Conservation (phyloP, 2,797 vertebrate species). For the Triplophysa bombifrons region DNA sequence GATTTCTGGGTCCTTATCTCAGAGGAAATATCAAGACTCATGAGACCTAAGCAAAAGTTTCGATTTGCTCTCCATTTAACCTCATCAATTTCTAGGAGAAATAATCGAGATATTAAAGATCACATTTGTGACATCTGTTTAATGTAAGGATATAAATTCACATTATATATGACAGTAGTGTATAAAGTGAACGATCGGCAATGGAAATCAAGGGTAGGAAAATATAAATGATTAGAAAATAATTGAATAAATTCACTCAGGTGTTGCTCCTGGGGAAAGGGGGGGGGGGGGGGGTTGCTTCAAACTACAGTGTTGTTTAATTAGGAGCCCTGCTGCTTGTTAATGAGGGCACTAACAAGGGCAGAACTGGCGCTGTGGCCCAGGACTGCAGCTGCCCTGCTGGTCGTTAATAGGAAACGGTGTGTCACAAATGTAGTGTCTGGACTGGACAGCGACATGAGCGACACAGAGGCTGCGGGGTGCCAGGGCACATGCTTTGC, state of each 20-base stretch:
- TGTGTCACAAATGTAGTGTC: conserved; percentile 27
- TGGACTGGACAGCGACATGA: conserved; percentile 25
- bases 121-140: too few relatives aligned
- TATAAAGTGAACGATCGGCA: background rate
- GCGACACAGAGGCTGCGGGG: conserved; percentile 2
- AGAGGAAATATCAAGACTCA: too few relatives aligned
- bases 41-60: too few relatives aligned
- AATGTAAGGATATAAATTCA: background rate
- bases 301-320: conserved; percentile 53
- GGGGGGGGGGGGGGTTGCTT: conserved; percentile 16
- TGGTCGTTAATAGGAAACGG: conserved; percentile 55
- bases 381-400: conserved; percentile 43
- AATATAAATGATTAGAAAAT: background rate
- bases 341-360: conserved; percentile 63
- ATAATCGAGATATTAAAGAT: too few relatives aligned
- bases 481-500: conserved; percentile 24
- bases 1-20: too few relatives aligned
- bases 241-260: conserved; percentile 29
- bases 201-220: background rate
- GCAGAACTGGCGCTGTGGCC: background rate
- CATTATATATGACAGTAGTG: background rate
- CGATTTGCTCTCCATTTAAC: too few relatives aligned
- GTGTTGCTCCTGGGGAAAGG: conserved; percentile 50
- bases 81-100: too few relatives aligned
- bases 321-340: conserved; percentile 57